Evolutionary conservation across 2,113 vertebrate species (phyloP).

Genomic region (mouse (Mus musculus)): DNA sequence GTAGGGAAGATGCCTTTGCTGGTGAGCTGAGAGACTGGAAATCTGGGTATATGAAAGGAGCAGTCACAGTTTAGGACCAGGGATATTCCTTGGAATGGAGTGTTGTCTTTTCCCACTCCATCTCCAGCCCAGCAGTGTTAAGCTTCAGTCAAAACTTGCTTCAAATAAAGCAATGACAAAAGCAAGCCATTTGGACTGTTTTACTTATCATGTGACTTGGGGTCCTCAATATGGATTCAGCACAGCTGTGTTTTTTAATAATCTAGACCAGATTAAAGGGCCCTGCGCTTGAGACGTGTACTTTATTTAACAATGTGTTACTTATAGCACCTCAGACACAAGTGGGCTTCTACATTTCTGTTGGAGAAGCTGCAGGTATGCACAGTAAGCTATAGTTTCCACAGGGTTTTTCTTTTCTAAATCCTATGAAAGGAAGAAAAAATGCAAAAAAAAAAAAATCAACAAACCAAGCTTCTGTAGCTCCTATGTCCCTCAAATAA

Average conservation of each 20-base stretch:
- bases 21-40: not conserved
- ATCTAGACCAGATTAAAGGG: slow-evolving; percentile 79
- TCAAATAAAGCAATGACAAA: slow-evolving; percentile 56
- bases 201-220: slow-evolving; percentile 47
- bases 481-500: slow-evolving; percentile 83
- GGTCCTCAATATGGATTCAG: slow-evolving; percentile 77
- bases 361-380: slow-evolving; percentile 78
- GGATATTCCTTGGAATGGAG: not conserved
- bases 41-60: not conserved
- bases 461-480: slow-evolving; percentile 78
- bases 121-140: not conserved
- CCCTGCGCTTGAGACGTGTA: slow-evolving; percentile 77
- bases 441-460: too few relatives aligned
- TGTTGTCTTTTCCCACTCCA: not conserved
- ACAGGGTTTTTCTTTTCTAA: slow-evolving; percentile 82
- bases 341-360: slow-evolving; percentile 77
- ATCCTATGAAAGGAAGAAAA: slow-evolving; percentile 77
- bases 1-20: not conserved
- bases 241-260: slow-evolving; percentile 79
- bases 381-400: slow-evolving; percentile 75
- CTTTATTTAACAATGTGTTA: slow-evolving; percentile 81
- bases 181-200: slow-evolving; percentile 7
- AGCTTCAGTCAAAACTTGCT: slow-evolving; percentile 43
- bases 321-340: slow-evolving; percentile 76
- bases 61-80: not conserved